phyloP scores from a whole-genome alignment of 2,113 vertebrate genomes.

The Alces alces region DNA sequence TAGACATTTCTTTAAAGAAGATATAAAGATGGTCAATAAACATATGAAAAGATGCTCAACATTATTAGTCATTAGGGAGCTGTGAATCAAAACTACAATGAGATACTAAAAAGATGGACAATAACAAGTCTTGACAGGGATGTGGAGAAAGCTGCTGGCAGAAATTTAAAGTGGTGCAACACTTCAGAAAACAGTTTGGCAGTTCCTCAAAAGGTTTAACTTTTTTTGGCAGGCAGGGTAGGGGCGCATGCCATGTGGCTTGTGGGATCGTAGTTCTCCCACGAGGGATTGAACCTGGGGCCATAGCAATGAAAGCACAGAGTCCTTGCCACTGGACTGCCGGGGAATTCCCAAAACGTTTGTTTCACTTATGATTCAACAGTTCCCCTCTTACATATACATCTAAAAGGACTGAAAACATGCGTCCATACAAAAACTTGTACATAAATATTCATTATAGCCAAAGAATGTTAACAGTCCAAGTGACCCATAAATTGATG shows the following conservation, averaged over 20 bases:
- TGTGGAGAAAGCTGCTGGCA: not conserved
- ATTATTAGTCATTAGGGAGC: not conserved
- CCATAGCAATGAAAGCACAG: not conserved
- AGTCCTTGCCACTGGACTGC: not conserved
- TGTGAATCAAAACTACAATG: not conserved
- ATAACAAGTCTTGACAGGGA: not conserved
- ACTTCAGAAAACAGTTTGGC: not conserved
- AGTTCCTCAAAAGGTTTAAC: not conserved
- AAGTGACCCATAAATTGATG: not conserved
- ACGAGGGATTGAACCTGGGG: not conserved
- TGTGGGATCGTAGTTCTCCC: not conserved
- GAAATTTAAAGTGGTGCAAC: not conserved
- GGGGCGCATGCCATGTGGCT: not conserved
- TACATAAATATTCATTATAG: not conserved
- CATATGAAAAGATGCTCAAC: not conserved
- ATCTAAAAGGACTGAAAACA: not conserved
- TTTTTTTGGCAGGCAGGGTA: not conserved
- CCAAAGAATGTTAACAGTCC: not conserved
- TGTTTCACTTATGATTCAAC: not conserved
- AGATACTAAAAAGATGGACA: not conserved
- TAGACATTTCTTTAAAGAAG: not conserved
- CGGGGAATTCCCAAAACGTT: not conserved
- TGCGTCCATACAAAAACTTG: not conserved
- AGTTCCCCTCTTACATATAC: not conserved
- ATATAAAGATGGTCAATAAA: not conserved